Base-by-base conservation (phyloP, 2,888 invertebrate genomes). In the Ochropacha duplaris region DNA sequence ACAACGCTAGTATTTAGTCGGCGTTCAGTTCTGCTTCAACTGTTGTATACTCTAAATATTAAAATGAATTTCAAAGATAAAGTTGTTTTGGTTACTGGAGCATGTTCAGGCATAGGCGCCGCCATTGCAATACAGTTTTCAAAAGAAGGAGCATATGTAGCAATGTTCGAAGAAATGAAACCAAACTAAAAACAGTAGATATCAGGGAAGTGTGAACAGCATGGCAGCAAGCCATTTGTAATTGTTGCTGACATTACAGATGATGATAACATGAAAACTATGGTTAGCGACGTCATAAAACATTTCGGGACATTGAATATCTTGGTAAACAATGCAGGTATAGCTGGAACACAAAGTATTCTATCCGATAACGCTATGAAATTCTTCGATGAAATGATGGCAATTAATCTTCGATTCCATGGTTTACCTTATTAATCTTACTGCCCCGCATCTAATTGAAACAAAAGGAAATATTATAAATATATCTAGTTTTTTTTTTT, bases 321-420 rank as follows among this genome's bases (percentile, higher is more conserved):
- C 22, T 59, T 81, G 54, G 66, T 83, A 1, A 83, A 83, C 54
- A 81, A 78, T 49, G 80, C 74, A 1, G 81, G 78, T 0, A 64
- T 71, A 0, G 57, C 34, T 22, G 24, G 51, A n/a, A 9, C 26
- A 3, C 61, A 58, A 5, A 72, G 67, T 56, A 72, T 79, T 50
- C 54, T 65, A 3, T 71, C 71, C 4, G 64, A 72, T 14, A 58
- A 71, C 22, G 72, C 71, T 0, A 70, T 82, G 57, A 56, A 64
- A 59, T 61, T 61, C 4, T 79, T 71, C 56, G 79, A 82, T 57
- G 49, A 71, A 14, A 59, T 72, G 0, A 71, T 78, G 57, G 57
- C 59, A 16, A 70, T 68, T n/a, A 79, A 81, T 65, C 68, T 81
- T 16, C 69, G 79, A n/a, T 5, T 64, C 78, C 24, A 55, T 64